Evolutionary conservation across 2,113 vertebrate genomes (phyloP).

Genomic region (Propithecus coquereli): DNA sequence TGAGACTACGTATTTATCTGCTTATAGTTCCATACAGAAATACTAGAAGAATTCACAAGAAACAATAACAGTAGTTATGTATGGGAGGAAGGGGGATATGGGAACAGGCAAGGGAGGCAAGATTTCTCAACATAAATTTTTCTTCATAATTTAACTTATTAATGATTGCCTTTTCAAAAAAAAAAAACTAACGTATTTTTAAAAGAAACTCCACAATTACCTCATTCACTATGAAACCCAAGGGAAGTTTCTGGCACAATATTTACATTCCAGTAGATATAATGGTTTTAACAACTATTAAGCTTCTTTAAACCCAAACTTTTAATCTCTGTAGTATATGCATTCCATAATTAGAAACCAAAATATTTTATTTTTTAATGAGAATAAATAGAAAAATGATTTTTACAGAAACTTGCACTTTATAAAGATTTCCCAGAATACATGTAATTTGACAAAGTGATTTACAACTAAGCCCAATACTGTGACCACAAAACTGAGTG

Average conservation of each 20-base stretch:
- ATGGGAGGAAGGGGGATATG: background rate
- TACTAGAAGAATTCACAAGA: background rate
- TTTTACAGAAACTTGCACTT: background rate
- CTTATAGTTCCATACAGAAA: background rate
- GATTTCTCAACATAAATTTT: background rate
- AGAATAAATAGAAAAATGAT: background rate
- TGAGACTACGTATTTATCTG: background rate
- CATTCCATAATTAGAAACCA: background rate
- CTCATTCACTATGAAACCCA: background rate
- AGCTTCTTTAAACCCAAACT: background rate
- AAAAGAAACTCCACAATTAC: background rate
- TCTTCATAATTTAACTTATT: background rate
- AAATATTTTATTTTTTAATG: constrained; percentile 25
- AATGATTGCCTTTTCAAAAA: background rate
- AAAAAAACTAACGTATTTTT: background rate
- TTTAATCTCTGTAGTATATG: background rate
- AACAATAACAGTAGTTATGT: background rate
- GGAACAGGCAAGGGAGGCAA: background rate
- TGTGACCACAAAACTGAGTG: background rate
- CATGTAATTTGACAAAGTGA: background rate
- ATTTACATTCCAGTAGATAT: background rate
- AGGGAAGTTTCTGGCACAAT: background rate
- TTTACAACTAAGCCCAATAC: background rate
- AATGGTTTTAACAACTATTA: background rate
- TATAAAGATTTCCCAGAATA: background rate